These are phyloP conservation scores for Anoncus sp. DNA, from an alignment of 2,888 invertebrate genomes.

Conservation along the genomic window DNA sequence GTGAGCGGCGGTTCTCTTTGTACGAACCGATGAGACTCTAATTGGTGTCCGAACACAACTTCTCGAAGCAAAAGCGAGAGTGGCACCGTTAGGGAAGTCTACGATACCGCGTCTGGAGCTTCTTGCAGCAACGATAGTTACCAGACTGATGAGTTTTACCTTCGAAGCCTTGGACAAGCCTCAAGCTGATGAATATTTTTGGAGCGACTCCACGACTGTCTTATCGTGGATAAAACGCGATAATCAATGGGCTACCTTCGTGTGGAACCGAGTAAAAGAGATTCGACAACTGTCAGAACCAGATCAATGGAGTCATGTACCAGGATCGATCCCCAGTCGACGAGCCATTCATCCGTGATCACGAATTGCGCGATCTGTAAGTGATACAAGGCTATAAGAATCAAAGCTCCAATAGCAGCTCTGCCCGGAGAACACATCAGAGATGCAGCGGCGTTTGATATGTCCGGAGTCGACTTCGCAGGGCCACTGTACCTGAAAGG, in stretches of 20 bases:
- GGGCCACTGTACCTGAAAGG: conserved; percentile 75
- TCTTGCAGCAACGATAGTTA: conserved; percentile 70
- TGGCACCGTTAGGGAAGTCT: conserved; percentile 69
- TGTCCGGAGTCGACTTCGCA: conserved; percentile 74
- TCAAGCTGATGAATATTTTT: too few relatives aligned
- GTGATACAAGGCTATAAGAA: conserved; percentile 19
- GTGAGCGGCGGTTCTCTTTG: conserved; percentile 69
- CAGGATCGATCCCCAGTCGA: conserved; percentile 66
- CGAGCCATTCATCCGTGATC: conserved; percentile 51
- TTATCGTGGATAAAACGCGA: too few relatives aligned
- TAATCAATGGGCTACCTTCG: conserved; percentile 72
- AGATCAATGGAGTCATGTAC: conserved; percentile 72
- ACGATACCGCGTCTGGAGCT: conserved; percentile 76
- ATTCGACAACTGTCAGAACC: conserved; percentile 64
- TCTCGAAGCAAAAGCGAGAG: conserved; percentile 70
- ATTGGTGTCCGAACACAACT: conserved; percentile 62
- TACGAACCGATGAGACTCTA: conserved; percentile 57
- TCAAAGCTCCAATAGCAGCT: conserved; percentile 32
- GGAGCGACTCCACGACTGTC: conserved; percentile 72
- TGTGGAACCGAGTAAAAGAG: conserved; percentile 71
- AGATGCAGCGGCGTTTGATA: conserved; percentile 61
- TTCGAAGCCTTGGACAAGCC: too few relatives aligned
- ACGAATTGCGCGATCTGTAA: conserved; percentile 48
- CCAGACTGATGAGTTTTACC: conserved; percentile 64
- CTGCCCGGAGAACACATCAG: conserved; percentile 54